A percentile compares a stretch with the other conserved stretches of the same genome.
Conservation (phyloP, 2,888 invertebrate species). For the Pollenia griseotomentosa region DNA sequence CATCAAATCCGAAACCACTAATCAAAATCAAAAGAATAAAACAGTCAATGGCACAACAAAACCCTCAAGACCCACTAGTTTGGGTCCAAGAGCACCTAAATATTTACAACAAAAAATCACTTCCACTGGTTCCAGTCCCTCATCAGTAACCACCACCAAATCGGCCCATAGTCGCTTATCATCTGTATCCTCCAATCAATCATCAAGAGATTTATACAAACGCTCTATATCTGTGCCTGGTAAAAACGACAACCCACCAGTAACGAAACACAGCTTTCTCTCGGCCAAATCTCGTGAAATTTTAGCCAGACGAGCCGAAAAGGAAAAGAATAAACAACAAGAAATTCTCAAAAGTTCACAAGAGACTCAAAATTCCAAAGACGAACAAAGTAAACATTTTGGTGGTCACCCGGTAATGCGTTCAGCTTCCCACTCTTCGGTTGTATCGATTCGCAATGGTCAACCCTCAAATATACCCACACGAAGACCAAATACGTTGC, state of each 20-base stretch:
- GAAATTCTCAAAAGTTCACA: constrained; percentile 72
- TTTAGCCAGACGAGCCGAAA: constrained; percentile 83
- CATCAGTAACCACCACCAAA: constrained; percentile 83
- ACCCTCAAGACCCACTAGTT: constrained; percentile 69
- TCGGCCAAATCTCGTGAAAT: constrained; percentile 84
- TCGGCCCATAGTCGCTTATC: constrained; percentile 82
- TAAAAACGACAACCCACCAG: constrained; percentile 69
- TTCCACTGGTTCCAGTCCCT: constrained; percentile 83
- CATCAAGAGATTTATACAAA: constrained; percentile 82
- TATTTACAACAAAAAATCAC: constrained; percentile 80
- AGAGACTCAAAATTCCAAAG: constrained; percentile 60
- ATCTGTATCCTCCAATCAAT: constrained; percentile 82
- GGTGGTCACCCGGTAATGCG: constrained; percentile 77
- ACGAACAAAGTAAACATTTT: constrained; percentile 70
- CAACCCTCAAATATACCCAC: constrained; percentile 83
- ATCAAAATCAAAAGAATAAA: constrained; percentile 72
- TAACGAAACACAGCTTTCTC: constrained; percentile 82
- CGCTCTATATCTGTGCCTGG: constrained; percentile 83
- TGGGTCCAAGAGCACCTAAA: constrained; percentile 74
- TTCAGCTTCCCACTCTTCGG: constrained; percentile 81
- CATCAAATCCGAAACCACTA: constrained; percentile 58
- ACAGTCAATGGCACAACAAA: constrained; percentile 61
- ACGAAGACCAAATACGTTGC: constrained; percentile 81
- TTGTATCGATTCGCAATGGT: constrained; percentile 78
- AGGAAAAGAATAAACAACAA: constrained; percentile 79